Conservation (phyloP, 2,888 invertebrate genomes). For the Octonoba sinensis region DNA sequence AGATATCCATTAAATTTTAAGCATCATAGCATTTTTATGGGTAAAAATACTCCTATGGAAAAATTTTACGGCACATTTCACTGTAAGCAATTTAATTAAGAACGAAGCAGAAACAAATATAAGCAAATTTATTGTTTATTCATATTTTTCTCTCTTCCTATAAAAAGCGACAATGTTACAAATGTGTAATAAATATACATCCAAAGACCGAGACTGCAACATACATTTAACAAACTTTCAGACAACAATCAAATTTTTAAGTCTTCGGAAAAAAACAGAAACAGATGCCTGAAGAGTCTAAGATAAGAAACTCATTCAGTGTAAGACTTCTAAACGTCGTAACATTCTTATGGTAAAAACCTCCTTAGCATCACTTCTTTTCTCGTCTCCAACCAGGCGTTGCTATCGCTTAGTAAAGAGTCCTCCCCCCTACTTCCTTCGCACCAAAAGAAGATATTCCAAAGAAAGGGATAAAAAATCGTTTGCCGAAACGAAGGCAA, state of each 20-base stretch:
- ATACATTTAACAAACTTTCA: conserved; percentile 16
- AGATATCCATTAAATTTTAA: too few relatives aligned
- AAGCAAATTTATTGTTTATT: too few relatives aligned
- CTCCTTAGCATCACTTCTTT: conserved; percentile 31
- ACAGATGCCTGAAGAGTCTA: conserved; percentile 40
- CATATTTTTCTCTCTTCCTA: too few relatives aligned
- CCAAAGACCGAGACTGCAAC: too few relatives aligned
- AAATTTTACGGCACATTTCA: too few relatives aligned
- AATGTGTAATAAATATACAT: too few relatives aligned
- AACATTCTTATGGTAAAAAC: conserved; percentile 52
- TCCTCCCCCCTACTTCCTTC: neutral
- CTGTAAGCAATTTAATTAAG: too few relatives aligned
- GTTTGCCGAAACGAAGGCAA: conserved; percentile 2
- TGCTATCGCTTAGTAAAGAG: conserved; percentile 50
- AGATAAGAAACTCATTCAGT: conserved; percentile 48
- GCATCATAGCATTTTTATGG: too few relatives aligned
- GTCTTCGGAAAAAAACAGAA: neutral
- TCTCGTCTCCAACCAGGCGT: conserved; percentile 46
- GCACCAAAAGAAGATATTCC: neutral
- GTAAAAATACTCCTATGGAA: too few relatives aligned
- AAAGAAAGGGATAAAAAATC: neutral
- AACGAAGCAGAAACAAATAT: too few relatives aligned
- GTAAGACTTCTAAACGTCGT: conserved; percentile 26
- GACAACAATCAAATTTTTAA: conserved; percentile 21
- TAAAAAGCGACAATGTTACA: too few relatives aligned